Evolutionary conservation across 2,113 vertebrate species (phyloP).

Genomic region (Tautogolabrus adspersus): DNA sequence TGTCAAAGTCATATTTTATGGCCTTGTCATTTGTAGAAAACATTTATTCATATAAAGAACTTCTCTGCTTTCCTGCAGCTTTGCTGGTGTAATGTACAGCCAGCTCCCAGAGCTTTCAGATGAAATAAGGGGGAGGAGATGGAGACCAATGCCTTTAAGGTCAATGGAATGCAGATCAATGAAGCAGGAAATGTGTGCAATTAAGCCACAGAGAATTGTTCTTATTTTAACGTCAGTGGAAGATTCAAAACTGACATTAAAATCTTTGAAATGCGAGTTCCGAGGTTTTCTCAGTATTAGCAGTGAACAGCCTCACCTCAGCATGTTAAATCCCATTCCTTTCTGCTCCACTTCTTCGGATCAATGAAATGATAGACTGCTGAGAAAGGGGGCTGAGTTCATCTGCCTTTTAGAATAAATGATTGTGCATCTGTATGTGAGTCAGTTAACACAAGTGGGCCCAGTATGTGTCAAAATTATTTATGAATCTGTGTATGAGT

Average conservation of each 20-base stretch:
- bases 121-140: conserved; percentile 31
- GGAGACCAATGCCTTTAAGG: conserved; percentile 58
- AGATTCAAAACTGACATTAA: no score
- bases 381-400: not conserved
- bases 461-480: not conserved
- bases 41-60: not conserved
- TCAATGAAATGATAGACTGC: conserved; percentile 41
- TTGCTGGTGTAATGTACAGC: conserved; percentile 15
- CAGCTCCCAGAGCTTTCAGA: conserved; percentile 47
- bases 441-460: not conserved
- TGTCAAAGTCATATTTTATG: conserved; percentile 57
- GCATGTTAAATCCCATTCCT: conserved; percentile 30
- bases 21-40: conserved; percentile 47
- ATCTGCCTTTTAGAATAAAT: not conserved
- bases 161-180: conserved; percentile 39
- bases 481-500: not conserved
- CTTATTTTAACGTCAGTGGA: no score
- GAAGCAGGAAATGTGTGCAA: conserved; percentile 30
- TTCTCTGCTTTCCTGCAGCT: conserved; percentile 2
- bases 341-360: conserved; percentile 53
- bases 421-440: not conserved
- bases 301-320: conserved; percentile 18
- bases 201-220: conserved; percentile 16
- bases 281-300: not conserved
- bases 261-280: not conserved